Conservation (phyloP, 2,888 invertebrate genomes). For the Ichneumoninae sp. region DNA sequence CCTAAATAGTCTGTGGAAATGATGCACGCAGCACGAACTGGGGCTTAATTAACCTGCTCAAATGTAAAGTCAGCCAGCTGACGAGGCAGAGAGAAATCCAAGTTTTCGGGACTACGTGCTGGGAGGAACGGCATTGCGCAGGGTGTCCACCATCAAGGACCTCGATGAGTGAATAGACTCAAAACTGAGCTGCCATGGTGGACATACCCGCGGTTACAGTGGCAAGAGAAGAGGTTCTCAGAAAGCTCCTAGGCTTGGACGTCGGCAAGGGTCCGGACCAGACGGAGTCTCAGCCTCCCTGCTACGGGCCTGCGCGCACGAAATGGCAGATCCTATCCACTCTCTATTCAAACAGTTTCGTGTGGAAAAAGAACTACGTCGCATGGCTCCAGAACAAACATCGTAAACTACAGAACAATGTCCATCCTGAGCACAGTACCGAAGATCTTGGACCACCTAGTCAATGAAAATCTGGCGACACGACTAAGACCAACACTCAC, state of each 20-base stretch:
- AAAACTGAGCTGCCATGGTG: neutral
- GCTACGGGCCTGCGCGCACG: slow-evolving; percentile 21
- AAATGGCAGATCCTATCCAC: slow-evolving; percentile 22
- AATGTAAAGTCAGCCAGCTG: neutral
- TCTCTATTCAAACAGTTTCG: slow-evolving; percentile 7
- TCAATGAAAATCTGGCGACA: neutral
- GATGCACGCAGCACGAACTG: neutral
- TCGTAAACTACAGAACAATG: slow-evolving; percentile 38
- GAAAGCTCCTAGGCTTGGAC: neutral
- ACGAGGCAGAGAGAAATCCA: neutral
- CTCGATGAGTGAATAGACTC: neutral
- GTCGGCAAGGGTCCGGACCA: slow-evolving; percentile 23
- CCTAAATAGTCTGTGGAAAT: neutral
- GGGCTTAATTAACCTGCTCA: neutral
- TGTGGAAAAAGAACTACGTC: slow-evolving; percentile 44
- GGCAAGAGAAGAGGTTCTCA: neutral
- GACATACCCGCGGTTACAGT: neutral
- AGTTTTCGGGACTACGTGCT: neutral
- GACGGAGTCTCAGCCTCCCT: slow-evolving; percentile 60
- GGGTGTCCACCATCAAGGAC: neutral
- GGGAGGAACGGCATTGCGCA: neutral
- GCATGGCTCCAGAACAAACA: slow-evolving; percentile 14
- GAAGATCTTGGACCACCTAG: slow-evolving; percentile 48
- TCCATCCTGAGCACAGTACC: slow-evolving; percentile 41
- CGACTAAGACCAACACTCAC: slow-evolving; percentile 18